Percentiles rank a stretch among this genome's conserved stretches.
These are phyloP conservation scores for Drosophila algonquin DNA, from an alignment of 2,888 invertebrate genomes.

Conservation along the genomic window DNA sequence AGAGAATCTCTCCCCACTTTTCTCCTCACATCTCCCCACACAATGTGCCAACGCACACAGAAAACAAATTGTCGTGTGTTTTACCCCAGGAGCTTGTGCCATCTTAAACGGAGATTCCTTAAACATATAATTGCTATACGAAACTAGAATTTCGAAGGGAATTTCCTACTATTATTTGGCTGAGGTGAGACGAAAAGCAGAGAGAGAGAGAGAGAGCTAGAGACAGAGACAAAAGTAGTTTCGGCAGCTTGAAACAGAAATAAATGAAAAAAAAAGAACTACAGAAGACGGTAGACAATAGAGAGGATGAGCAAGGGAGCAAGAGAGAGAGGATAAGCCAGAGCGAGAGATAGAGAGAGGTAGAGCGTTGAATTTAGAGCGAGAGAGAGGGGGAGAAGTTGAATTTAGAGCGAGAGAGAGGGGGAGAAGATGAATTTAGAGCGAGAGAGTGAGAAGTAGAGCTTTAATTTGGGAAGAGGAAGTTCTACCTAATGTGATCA, in stretches of 20 bases:
- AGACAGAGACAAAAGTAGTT: conserved; percentile 15
- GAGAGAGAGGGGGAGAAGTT: too few species aligned
- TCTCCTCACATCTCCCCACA: background rate
- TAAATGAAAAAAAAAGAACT: background rate
- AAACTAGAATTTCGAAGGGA: conserved; percentile 32
- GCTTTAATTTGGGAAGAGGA: background rate
- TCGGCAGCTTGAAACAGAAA: conserved; percentile 11
- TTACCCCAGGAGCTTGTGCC: conserved; percentile 10
- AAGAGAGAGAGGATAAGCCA: too few species aligned
- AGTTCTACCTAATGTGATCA: background rate
- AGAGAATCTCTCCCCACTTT: background rate
- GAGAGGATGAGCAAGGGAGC: background rate
- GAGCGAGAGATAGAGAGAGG: background rate
- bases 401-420: too few species aligned
- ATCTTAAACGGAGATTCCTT: conserved; percentile 33
- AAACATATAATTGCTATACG: conserved; percentile 39
- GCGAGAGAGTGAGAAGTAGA: background rate
- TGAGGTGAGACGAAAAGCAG: conserved; percentile 12
- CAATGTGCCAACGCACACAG: conserved; percentile 64
- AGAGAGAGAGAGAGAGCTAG: background rate
- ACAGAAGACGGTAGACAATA: background rate
- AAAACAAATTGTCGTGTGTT: conserved; percentile 67
- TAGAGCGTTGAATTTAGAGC: background rate
- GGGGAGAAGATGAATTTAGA: too few species aligned
- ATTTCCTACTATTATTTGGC: conserved; percentile 8